These are phyloP conservation scores for Pocillopora meandrina DNA, from an alignment of 92 coral and sea anemone genomes.

Conservation along the genomic window DNA sequence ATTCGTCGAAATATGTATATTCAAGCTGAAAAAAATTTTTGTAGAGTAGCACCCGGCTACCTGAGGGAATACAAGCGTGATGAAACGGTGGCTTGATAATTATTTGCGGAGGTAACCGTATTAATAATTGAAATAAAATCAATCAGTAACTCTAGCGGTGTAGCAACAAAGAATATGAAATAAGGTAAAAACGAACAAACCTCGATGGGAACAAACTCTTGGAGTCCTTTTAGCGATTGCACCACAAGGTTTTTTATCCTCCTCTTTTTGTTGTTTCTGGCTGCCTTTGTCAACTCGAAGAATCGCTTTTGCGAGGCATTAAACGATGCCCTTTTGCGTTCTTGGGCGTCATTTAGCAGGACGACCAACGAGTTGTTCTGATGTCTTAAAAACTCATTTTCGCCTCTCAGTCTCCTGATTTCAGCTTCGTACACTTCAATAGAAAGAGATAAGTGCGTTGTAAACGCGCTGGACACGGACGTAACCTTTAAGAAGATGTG, in stretches of 20 bases:
- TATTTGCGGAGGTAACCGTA: too few species aligned
- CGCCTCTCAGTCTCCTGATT: not conserved
- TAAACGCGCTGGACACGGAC: not conserved
- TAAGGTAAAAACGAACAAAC: not conserved
- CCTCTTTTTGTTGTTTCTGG: not conserved
- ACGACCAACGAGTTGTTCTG: not conserved
- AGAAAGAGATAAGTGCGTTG: not conserved
- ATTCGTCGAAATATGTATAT: not conserved
- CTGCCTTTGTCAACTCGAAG: too few species aligned
- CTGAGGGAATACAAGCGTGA: too few species aligned
- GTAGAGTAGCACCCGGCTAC: not conserved
- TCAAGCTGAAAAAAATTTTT: not conserved
- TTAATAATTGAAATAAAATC: too few species aligned
- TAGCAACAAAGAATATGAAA: too few species aligned
- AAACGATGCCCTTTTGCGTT: too few species aligned
- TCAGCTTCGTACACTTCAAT: not conserved
- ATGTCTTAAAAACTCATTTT: not conserved
- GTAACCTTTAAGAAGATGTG: too few species aligned
- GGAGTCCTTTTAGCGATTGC: not conserved
- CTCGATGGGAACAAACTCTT: constrained; percentile 12
- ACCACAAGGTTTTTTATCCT: not conserved
- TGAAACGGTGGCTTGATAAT: too few species aligned
- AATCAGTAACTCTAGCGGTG: too few species aligned
- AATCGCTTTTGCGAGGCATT: too few species aligned
- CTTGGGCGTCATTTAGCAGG: too few species aligned